Percentiles rank a stretch among this genome's conserved stretches.
Evolutionary conservation across 1,140 invertebrate genomes (phyloP).

Genomic region (Ooceraea biroi): DNA sequence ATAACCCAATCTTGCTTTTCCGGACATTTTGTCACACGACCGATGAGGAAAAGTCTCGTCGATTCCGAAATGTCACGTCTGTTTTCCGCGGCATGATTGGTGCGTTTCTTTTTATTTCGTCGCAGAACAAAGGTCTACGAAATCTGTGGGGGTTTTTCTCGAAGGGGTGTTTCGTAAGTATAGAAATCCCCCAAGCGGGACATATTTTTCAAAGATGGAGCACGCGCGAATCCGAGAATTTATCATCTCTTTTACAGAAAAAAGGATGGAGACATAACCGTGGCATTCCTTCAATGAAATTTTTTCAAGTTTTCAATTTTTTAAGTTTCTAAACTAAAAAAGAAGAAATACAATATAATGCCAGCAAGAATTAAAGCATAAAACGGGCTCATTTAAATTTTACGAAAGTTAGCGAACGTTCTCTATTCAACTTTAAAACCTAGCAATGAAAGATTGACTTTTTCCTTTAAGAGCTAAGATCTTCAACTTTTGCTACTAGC

Average conservation of each 20-base stretch:
- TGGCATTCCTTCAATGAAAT: not conserved
- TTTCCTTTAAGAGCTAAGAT: not conserved
- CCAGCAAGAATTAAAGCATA: not conserved
- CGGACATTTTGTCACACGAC: slow-evolving; percentile 3
- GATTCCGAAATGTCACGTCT: slow-evolving; percentile 47
- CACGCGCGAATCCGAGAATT: not conserved
- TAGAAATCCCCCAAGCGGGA: slow-evolving; percentile 52
- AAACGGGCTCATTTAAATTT: not conserved
- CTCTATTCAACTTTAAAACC: not conserved
- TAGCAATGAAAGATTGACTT: not conserved
- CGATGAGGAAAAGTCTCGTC: not conserved
- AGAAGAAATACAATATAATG: not conserved
- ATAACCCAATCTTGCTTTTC: slow-evolving; percentile 48
- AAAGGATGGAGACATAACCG: not conserved
- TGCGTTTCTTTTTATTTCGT: slow-evolving; percentile 45
- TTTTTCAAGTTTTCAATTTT: not conserved
- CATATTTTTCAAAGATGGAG: slow-evolving; percentile 54
- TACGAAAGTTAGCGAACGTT: not conserved
- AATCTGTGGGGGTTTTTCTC: slow-evolving; percentile 18
- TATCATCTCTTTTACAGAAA: slow-evolving; percentile 24
- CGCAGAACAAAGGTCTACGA: slow-evolving; percentile 51
- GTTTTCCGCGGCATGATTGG: slow-evolving; percentile 58
- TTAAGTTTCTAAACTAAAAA: slow-evolving; percentile 24
- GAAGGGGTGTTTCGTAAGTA: slow-evolving; percentile 23
- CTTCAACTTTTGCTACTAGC: not conserved